Percentiles rank a stretch among this genome's conserved stretches.
These are phyloP conservation scores for Microcebus lehilahytsara DNA, from an alignment of 2,113 vertebrate genomes.

Conservation along the genomic window DNA sequence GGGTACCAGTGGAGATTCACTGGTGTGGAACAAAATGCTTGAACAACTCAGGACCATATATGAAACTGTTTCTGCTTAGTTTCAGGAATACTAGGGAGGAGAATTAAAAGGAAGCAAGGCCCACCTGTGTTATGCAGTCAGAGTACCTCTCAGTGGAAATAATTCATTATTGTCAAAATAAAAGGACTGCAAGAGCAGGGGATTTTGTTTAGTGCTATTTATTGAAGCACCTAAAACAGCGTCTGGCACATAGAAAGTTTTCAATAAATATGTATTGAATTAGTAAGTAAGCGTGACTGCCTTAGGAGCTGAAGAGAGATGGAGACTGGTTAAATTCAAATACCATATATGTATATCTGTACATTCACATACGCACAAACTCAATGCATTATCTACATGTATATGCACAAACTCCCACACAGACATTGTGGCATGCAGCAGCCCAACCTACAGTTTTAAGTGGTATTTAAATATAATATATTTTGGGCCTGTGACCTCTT, in stretches of 20 bases:
- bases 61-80: neutral
- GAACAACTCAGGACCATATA: neutral
- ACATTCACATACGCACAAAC: neutral
- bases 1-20: no score
- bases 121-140: neutral
- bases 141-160: neutral
- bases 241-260: neutral
- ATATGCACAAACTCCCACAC: neutral
- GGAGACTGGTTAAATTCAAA: neutral
- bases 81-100: neutral
- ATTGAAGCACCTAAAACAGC: neutral
- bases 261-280: neutral
- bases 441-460: neutral
- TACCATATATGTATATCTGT: neutral
- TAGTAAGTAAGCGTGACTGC: neutral
- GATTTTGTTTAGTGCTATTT: neutral
- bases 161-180: neutral
- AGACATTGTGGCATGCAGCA: neutral
- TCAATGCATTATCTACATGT: neutral
- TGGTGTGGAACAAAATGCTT: neutral
- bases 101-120: neutral
- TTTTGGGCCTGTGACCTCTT: neutral
- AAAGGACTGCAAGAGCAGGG: neutral
- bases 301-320: neutral
- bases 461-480: neutral